phyloP scores from a whole-genome alignment of 2,113 vertebrate species.

The Salvator merianae region DNA sequence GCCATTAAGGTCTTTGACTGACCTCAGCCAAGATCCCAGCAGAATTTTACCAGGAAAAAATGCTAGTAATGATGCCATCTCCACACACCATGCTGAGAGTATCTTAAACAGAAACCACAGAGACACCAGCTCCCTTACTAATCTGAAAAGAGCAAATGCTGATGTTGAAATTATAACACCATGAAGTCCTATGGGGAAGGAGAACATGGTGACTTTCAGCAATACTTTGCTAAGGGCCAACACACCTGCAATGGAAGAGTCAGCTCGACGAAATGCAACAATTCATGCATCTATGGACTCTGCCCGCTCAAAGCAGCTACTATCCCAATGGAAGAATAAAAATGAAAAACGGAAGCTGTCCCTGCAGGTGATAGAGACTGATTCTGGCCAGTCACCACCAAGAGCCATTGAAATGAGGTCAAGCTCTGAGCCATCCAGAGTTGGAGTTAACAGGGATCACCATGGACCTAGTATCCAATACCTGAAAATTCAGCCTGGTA shows the following conservation, averaged over 20 bases:
- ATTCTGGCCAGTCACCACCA: constrained; percentile 83
- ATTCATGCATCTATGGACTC: constrained; percentile 95
- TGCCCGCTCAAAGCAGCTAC: constrained; percentile 92
- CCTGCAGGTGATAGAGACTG: constrained; percentile 88
- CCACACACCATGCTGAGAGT: constrained; percentile 82
- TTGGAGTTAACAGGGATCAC: constrained; percentile 87
- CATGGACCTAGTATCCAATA: constrained; percentile 82
- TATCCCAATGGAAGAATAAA: constrained; percentile 97
- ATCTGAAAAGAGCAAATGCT: constrained; percentile 85
- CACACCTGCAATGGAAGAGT: constrained; percentile 87
- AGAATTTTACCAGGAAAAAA: constrained; percentile 89
- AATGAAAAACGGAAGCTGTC: constrained; percentile 89
- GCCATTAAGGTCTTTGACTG: constrained; percentile 83
- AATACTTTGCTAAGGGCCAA: constrained; percentile 94
- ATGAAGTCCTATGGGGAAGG: constrained; percentile 87
- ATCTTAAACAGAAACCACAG: constrained; percentile 87
- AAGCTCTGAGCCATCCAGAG: constrained; percentile 84
- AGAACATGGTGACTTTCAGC: constrained; percentile 97
- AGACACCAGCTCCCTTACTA: constrained; percentile 80
- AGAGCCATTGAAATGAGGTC: constrained; percentile 90
- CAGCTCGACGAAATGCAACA: constrained; percentile 84
- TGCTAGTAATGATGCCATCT: constrained; percentile 75
- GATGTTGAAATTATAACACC: constrained; percentile 94
- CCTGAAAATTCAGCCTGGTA: constrained; percentile 87
- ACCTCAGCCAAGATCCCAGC: constrained; percentile 86